phyloP scores from a whole-genome alignment of 1,140 invertebrate genomes.

The Rhopalosiphum padi region DNA sequence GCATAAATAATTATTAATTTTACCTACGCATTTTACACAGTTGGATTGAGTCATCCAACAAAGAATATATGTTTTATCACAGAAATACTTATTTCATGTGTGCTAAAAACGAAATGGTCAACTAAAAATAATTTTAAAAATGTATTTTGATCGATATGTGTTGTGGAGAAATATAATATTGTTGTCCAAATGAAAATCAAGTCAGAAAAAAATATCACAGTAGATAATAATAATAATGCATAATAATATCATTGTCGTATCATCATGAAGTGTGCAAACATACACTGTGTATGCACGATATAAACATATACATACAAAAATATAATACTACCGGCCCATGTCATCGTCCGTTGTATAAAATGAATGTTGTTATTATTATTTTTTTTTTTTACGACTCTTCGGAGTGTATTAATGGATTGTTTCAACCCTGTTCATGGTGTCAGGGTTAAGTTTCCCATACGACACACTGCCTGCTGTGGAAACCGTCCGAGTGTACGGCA shows the following conservation, averaged over 20 bases:
- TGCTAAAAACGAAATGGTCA: background rate
- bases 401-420: background rate
- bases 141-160: background rate
- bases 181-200: background rate
- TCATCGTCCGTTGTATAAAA: background rate
- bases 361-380: background rate
- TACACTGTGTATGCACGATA: background rate
- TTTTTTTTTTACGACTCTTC: background rate
- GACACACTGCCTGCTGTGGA: background rate
- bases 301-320: background rate
- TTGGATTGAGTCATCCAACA: background rate
- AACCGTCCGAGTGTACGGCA: too few species aligned
- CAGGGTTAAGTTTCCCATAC: background rate
- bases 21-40: background rate
- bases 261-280: background rate
- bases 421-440: background rate
- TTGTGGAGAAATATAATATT: background rate
- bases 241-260: background rate
- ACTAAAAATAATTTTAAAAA: background rate
- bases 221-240: background rate
- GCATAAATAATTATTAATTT: background rate
- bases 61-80: background rate
- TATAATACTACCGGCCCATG: background rate
- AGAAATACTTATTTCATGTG: background rate
- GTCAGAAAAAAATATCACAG: background rate